Evolutionary conservation across 2,888 invertebrate genomes (phyloP).

Genomic region (Amblyteles armatorius): DNA sequence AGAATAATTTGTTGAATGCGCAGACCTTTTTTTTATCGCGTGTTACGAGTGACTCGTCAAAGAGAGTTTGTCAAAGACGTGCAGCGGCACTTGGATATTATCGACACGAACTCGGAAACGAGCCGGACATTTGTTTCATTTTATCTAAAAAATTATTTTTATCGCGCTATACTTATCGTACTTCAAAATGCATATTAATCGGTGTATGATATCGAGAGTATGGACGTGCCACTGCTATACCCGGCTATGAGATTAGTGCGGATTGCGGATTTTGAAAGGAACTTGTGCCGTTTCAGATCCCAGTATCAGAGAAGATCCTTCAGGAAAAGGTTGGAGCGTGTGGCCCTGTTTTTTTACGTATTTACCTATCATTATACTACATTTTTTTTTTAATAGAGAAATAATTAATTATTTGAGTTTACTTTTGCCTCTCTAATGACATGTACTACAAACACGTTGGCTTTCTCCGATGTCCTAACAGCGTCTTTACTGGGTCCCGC

Average conservation of each 20-base stretch:
- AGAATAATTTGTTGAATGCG: not conserved
- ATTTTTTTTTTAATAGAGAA: constrained; percentile 54
- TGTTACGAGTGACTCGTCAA: not conserved
- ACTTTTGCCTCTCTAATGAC: constrained; percentile 80
- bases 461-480: constrained; percentile 82
- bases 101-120: not conserved
- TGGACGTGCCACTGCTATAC: constrained; percentile 19
- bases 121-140: not conserved
- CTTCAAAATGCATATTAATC: constrained; percentile 4
- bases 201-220: constrained; percentile 23
- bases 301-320: constrained; percentile 83
- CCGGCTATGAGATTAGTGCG: constrained; percentile 26
- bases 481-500: constrained; percentile 76
- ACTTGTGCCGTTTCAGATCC: constrained; percentile 84
- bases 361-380: constrained; percentile 79
- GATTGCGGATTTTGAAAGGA: constrained; percentile 78
- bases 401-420: constrained; percentile 53
- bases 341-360: constrained; percentile 73
- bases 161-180: not conserved
- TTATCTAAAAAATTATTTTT: not conserved
- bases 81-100: not conserved
- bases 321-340: constrained; percentile 84
- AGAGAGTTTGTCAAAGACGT: not conserved
- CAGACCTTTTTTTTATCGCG: not conserved
- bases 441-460: constrained; percentile 73